Base-by-base conservation (phyloP, 2,797 vertebrate genomes). In the Aplochiton taeniatus region DNA sequence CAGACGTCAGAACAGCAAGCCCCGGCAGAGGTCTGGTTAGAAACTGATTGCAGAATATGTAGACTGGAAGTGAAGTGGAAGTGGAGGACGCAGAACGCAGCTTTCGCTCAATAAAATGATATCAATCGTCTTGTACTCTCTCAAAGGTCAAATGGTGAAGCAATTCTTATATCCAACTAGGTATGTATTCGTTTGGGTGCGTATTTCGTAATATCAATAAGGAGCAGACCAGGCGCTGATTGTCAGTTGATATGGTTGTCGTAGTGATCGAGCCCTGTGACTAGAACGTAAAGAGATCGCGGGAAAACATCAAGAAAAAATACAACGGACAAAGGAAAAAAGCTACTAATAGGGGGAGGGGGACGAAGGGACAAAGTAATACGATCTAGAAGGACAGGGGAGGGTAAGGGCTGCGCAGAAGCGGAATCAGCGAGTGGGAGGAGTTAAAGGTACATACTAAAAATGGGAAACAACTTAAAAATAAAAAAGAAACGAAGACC, bases 361-460 rank as follows among this genome's bases (percentile, higher is more conserved):
- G 59, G 49, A 19, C n/a, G 31, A 31, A 31, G 31, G 31, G 31
- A 31, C 31, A 6, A 31, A 31, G 31, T 31, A 31, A 31, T 31
- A 31, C 31, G 31, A 31, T 31, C 31, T 31, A 6, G 31, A 31
- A 31, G 31, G 31, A 31, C 3, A 31, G 31, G 6, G 3, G 31
- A 31, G 31, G 6, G 31, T 6, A 31, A 31, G 31, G 31, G 2
- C 31, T 31, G 31, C 31, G 3, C 31, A 31, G 31, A 31, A 3
- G 31, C 31, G 31, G 31, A 31, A 31, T 31, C 31, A 8, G 17
- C 31, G 16, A 11, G 58, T 70, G 59, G 88, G 87, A 72, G 90
- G 90, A 80, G 90, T 53, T 72, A 72, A 49, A 0, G n/a, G n/a
- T n/a, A n/a, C n/a, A 8, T 4, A 57, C 60, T 49, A 65, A 80